Evolutionary conservation across 2,113 vertebrate genomes (phyloP).

Genomic region (Dromas ardeola): DNA sequence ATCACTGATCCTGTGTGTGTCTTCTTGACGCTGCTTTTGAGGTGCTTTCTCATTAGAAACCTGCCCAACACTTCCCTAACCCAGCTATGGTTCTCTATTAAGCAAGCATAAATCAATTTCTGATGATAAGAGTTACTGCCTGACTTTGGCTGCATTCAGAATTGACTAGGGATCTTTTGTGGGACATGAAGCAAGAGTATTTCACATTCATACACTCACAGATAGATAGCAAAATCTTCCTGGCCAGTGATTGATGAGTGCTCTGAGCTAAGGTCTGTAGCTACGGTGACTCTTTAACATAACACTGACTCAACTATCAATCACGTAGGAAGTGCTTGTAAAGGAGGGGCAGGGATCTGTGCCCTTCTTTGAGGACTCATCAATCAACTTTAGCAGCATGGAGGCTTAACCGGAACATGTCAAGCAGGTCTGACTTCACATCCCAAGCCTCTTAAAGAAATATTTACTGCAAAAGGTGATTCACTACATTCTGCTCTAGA

Average conservation of each 20-base stretch:
- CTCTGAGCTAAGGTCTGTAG: not conserved
- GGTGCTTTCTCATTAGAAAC: not conserved
- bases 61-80: not conserved
- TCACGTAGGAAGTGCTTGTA: not conserved
- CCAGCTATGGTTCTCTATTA: not conserved
- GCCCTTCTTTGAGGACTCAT: conserved; percentile 2
- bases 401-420: not conserved
- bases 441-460: not conserved
- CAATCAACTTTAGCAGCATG: not conserved
- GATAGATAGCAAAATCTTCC: not conserved
- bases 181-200: not conserved
- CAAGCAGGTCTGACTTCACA: not conserved
- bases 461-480: not conserved
- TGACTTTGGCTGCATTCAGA: not conserved
- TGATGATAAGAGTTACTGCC: not conserved
- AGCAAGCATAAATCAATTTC: not conserved
- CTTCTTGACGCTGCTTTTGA: not conserved
- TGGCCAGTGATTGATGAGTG: not conserved
- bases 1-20: not conserved
- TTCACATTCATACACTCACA: not conserved
- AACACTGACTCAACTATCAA: not conserved
- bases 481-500: not conserved
- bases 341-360: not conserved
- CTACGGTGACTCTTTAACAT: not conserved
- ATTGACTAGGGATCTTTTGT: not conserved